Evolutionary conservation across 2,888 invertebrate genomes (phyloP), one percentile per base, ranked within the genome.

Genomic region (Dolichomitus sp.): DNA sequence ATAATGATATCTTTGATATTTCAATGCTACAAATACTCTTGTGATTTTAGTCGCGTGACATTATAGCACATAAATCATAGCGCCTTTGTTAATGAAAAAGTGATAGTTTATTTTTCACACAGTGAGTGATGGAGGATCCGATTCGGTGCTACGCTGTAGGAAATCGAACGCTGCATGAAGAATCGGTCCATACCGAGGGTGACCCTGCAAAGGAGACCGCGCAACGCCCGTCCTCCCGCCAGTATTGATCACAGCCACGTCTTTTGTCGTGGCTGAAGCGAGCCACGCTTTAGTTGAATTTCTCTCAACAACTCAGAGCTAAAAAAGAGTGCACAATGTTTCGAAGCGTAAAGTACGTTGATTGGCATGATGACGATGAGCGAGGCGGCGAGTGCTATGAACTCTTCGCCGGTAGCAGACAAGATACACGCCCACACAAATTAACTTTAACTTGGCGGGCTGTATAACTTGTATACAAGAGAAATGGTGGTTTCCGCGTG

Each of bases 211-310:
- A 42, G 37, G 59, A 69, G 81, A 42, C 57, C 59, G 82, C 82
- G 66, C 74, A 73, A 27, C 79, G 70, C 72, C 88, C 84, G 80
- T 85, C 83, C 76, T 82, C 81, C 79, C 48, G 81, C 59, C 61
- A 27, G 89, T 90, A 90, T 90, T 88, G 89, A 90, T 90, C 89
- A 88, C 87, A 87, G 83, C 81, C 84, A 80, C 83, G 82, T 84
- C 84, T 81, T 68, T 81, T 81, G 59, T 57, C 50, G 52, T 74
- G 23, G 52, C 4, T 19, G 4, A 52, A 52, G 52, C 52, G 11
- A 17, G 48, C n/a, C 48, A n/a, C 17, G 17, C 17, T 14, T 4
- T 17, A 48, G 48, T 5, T 48, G 4, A 48, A 48, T 48, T n/a
- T 48, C 45, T 48, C 48, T 48, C 17, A 6, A n/a, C 48, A 6